Conservation (phyloP, 1,140 invertebrate genomes). For the Hylaeus volcanicus region DNA sequence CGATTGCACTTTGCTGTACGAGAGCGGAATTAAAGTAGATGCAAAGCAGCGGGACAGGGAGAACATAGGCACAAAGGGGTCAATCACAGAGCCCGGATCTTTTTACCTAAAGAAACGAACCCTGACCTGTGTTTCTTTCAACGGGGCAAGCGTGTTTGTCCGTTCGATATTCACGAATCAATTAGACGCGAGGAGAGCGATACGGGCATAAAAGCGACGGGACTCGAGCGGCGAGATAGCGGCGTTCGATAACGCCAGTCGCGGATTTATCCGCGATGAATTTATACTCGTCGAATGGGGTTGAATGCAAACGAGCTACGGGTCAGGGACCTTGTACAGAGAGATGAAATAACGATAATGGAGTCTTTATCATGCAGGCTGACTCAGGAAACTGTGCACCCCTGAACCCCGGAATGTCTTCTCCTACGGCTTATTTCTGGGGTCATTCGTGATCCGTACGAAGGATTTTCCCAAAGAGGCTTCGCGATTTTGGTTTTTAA, state of each 20-base stretch:
- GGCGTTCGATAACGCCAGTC: neutral
- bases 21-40: conserved; percentile 6
- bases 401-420: too few species aligned
- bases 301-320: conserved; percentile 10
- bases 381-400: too few species aligned
- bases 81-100: conserved; percentile 10
- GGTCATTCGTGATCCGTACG: too few species aligned
- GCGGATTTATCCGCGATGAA: conserved; percentile 10
- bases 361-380: neutral
- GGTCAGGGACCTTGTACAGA: neutral
- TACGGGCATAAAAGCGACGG: neutral
- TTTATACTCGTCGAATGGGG: conserved; percentile 17
- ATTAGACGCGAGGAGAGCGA: conserved; percentile 5
- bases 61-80: conserved; percentile 11
- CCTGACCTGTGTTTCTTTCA: neutral
- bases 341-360: neutral
- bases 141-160: neutral
- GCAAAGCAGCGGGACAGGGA: neutral
- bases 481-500: too few species aligned
- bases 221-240: neutral
- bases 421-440: too few species aligned
- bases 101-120: neutral
- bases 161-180: conserved; percentile 28
- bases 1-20: conserved; percentile 12
- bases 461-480: too few species aligned